Evolutionary conservation across 2,113 vertebrate genomes (phyloP).

Genomic region (Shinisaurus crocodilurus): DNA sequence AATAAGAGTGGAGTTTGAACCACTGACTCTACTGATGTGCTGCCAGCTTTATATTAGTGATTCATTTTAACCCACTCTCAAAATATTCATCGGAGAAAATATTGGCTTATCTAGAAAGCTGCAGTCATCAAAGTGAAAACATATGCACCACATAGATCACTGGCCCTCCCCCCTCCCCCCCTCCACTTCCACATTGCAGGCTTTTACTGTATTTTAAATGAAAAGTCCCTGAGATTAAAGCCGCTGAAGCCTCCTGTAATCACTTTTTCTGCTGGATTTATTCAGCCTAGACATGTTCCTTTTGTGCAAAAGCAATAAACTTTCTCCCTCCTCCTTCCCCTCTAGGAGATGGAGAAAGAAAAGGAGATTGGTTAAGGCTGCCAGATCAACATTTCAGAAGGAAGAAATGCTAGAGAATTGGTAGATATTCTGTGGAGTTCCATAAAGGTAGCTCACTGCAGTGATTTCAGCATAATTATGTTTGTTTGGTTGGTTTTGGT

Average conservation of each 20-base stretch:
- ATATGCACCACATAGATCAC: slow-evolving; percentile 30
- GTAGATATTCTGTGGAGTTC: not conserved
- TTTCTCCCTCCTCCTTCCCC: slow-evolving; percentile 4
- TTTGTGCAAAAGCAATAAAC: slow-evolving; percentile 24
- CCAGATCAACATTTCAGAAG: slow-evolving; percentile 9
- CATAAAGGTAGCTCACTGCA: not conserved
- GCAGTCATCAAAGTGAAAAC: slow-evolving; percentile 5
- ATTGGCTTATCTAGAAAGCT: slow-evolving; percentile 27
- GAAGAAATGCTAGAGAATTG: not conserved
- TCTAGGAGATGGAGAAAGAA: not conserved
- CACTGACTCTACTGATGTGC: not conserved
- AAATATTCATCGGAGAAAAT: not conserved
- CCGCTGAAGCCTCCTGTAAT: slow-evolving; percentile 21
- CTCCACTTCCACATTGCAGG: not conserved
- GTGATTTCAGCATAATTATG: not conserved
- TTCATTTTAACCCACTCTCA: not conserved
- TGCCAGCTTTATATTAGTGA: not conserved
- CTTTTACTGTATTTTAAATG: slow-evolving; percentile 24
- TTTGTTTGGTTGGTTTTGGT: not conserved
- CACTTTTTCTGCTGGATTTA: slow-evolving; percentile 29
- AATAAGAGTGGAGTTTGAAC: not conserved
- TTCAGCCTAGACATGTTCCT: slow-evolving; percentile 23
- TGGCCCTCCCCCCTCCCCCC: too few relatives aligned
- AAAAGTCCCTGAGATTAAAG: not conserved
- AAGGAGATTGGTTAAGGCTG: not conserved